Evolutionary conservation across 2,797 vertebrate genomes (phyloP).

Genomic region (Dipus sagitta): DNA sequence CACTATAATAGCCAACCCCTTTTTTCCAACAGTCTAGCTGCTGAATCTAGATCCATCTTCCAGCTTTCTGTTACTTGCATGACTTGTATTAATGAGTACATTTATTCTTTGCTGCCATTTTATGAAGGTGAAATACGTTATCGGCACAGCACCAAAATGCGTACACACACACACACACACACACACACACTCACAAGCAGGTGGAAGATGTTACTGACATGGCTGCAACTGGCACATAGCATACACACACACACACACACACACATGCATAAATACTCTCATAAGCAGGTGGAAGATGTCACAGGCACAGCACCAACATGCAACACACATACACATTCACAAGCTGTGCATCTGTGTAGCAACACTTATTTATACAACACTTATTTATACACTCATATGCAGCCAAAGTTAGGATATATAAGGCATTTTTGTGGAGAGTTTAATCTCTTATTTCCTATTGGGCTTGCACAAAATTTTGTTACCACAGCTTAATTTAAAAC

Average conservation of each 20-base stretch:
- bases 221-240: no score
- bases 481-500: neutral
- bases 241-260: neutral
- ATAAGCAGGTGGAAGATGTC: neutral
- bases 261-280: no score
- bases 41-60: neutral
- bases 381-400: no score
- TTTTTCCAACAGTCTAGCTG: constrained; percentile 32
- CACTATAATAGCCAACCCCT: neutral
- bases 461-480: neutral
- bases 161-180: neutral
- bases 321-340: neutral
- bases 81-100: neutral
- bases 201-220: neutral
- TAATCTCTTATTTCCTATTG: neutral
- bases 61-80: neutral
- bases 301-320: neutral
- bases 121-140: neutral
- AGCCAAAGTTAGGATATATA: neutral
- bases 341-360: neutral
- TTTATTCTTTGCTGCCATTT: neutral
- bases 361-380: neutral
- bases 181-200: neutral
- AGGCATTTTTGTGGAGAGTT: neutral
- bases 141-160: neutral